phyloP scores from a whole-genome alignment of 2,113 vertebrate species.

The Gopherus evgoodei region DNA sequence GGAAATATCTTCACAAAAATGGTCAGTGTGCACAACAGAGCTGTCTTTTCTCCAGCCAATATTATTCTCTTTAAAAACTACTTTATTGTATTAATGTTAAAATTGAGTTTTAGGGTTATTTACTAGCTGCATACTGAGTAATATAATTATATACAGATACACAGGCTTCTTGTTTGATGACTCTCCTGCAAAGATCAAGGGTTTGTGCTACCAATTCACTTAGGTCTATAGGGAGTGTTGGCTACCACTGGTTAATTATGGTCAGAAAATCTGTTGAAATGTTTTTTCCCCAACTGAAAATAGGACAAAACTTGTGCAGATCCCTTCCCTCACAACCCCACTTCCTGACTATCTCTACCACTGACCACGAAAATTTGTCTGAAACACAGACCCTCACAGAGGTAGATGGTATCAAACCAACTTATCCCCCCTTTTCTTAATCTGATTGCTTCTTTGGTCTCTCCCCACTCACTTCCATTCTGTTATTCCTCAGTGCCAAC shows the following conservation, averaged over 20 bases:
- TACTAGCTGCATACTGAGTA: constrained; percentile 45
- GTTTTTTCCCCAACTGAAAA: not conserved
- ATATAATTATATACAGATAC: constrained; percentile 32
- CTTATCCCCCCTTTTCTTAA: not conserved
- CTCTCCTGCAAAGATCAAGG: not conserved
- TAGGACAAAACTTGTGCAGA: not conserved
- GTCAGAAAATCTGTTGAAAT: not conserved
- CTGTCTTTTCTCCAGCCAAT: constrained; percentile 12
- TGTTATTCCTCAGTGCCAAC: not conserved
- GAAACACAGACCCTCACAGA: not conserved
- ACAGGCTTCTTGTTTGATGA: not conserved
- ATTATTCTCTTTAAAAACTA: constrained; percentile 37
- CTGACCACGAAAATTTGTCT: not conserved
- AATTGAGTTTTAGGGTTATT: constrained; percentile 37
- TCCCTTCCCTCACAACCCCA: not conserved
- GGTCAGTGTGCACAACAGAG: not conserved
- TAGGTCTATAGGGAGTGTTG: not conserved
- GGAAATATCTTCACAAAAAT: constrained; percentile 37
- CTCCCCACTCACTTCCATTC: not conserved
- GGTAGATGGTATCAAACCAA: not conserved
- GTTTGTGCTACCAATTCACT: not conserved
- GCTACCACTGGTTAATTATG: not conserved
- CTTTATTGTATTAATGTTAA: constrained; percentile 33
- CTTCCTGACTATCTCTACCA: not conserved
- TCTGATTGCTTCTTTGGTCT: not conserved